Conservation (phyloP, 2,888 invertebrate species). For the Acronicta psi region DNA sequence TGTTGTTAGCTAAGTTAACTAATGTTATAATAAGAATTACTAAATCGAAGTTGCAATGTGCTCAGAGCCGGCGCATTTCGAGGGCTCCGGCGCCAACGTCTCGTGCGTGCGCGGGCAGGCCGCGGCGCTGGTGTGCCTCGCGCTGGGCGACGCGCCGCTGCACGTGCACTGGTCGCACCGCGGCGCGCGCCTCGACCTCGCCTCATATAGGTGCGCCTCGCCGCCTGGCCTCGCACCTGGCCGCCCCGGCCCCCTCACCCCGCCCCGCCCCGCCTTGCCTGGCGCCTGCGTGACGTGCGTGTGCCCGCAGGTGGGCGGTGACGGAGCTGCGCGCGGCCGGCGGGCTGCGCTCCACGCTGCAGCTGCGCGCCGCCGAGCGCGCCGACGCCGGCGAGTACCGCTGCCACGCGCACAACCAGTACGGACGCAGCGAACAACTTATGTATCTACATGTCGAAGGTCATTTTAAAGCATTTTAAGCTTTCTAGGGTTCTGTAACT, state of each 20-base stretch:
- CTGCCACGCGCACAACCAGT: slow-evolving; percentile 92
- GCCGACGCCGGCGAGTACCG: slow-evolving; percentile 92
- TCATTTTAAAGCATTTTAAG: slow-evolving; percentile 59
- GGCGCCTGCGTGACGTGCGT: background rate
- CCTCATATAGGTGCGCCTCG: slow-evolving; percentile 85
- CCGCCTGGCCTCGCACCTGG: too few relatives aligned
- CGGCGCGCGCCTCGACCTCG: slow-evolving; percentile 90
- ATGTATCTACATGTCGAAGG: slow-evolving; percentile 92
- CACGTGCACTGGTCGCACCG: slow-evolving; percentile 93
- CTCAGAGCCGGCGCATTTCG: slow-evolving; percentile 93
- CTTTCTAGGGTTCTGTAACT: too few relatives aligned
- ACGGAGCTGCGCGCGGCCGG: slow-evolving; percentile 91
- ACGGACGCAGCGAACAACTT: slow-evolving; percentile 90
- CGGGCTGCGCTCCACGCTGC: slow-evolving; percentile 91
- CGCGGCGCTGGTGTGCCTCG: slow-evolving; percentile 92
- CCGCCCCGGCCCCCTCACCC: too few relatives aligned
- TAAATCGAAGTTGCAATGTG: background rate
- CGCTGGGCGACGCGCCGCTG: slow-evolving; percentile 94
- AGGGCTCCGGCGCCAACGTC: slow-evolving; percentile 84
- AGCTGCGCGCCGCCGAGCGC: slow-evolving; percentile 90
- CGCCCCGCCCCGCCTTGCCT: too few relatives aligned
- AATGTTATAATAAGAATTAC: too few relatives aligned
- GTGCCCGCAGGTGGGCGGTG: slow-evolving; percentile 84
- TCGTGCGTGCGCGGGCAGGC: slow-evolving; percentile 90
- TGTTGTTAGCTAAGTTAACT: too few relatives aligned